phyloP scores from a whole-genome alignment of 2,797 vertebrate species.

The Euthynnus affinis region DNA sequence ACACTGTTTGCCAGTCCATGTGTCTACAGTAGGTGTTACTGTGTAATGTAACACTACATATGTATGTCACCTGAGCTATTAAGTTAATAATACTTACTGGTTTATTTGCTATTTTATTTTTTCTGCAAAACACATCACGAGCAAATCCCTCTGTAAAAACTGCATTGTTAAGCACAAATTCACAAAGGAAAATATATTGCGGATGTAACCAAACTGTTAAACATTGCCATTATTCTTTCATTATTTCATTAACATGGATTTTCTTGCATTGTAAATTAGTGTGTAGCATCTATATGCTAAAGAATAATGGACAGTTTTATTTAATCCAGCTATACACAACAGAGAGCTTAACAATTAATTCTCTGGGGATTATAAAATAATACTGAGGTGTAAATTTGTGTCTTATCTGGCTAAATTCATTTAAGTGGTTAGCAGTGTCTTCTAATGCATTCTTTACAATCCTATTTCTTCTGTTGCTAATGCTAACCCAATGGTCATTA shows the following conservation, averaged over 20 bases:
- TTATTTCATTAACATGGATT: slow-evolving; percentile 9
- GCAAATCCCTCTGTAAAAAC: not conserved
- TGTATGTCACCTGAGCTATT: not conserved
- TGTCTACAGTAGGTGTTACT: not conserved
- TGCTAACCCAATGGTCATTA: slow-evolving; percentile 47
- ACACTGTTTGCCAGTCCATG: not conserved
- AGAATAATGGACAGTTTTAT: slow-evolving; percentile 2
- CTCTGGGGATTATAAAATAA: slow-evolving; percentile 38
- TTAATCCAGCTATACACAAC: slow-evolving; percentile 15
- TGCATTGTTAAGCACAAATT: not conserved
- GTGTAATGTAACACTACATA: not conserved
- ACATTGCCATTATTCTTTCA: not conserved
- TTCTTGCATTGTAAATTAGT: slow-evolving; percentile 20
- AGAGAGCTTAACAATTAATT: slow-evolving; percentile 26
- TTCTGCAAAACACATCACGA: not conserved
- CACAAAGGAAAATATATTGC: not conserved
- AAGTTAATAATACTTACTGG: not conserved
- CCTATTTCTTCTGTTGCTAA: slow-evolving; percentile 17
- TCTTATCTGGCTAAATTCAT: slow-evolving; percentile 49
- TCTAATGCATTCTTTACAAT: slow-evolving; percentile 36
- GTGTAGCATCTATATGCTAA: not conserved
- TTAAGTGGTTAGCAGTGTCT: slow-evolving; percentile 31
- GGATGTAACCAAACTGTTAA: not conserved
- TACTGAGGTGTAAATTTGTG: slow-evolving; percentile 28
- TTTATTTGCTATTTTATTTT: not conserved